Evolutionary conservation across 2,888 invertebrate species (phyloP).

Genomic region (Nemotelus nigrinus): DNA sequence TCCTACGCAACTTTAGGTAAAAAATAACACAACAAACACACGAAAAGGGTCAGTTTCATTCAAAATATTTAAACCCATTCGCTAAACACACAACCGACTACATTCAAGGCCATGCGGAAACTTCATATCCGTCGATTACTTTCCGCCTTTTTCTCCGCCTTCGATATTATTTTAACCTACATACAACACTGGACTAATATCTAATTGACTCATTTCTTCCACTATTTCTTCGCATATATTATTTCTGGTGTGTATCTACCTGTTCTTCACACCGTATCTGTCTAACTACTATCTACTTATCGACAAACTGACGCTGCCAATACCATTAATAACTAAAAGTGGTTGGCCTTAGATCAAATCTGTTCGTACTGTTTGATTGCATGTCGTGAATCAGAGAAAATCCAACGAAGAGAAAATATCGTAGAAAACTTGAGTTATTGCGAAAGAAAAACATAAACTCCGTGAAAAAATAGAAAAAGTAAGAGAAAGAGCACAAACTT

Average conservation of each 20-base stretch:
- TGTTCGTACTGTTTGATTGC: background rate
- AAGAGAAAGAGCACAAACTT: background rate
- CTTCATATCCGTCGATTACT: background rate
- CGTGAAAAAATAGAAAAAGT: background rate
- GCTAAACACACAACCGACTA: no score
- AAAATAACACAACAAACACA: no score
- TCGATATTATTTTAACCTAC: background rate
- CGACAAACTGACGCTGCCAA: background rate
- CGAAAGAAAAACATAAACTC: background rate
- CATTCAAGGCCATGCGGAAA: no score
- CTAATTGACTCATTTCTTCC: background rate
- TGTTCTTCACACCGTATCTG: background rate
- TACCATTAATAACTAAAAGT: conserved; percentile 16
- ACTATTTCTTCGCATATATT: background rate
- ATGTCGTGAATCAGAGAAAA: background rate
- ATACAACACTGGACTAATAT: background rate
- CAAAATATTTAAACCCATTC: no score
- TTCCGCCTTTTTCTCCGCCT: background rate
- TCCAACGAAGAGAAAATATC: background rate
- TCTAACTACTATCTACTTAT: conserved; percentile 11
- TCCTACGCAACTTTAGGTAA: no score
- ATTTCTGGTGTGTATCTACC: background rate
- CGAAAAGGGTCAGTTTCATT: no score
- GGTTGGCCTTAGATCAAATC: background rate
- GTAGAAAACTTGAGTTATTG: background rate